Evolutionary conservation across 1,140 invertebrate genomes (phyloP).

Genomic region (Atopsyche davidsoni): DNA sequence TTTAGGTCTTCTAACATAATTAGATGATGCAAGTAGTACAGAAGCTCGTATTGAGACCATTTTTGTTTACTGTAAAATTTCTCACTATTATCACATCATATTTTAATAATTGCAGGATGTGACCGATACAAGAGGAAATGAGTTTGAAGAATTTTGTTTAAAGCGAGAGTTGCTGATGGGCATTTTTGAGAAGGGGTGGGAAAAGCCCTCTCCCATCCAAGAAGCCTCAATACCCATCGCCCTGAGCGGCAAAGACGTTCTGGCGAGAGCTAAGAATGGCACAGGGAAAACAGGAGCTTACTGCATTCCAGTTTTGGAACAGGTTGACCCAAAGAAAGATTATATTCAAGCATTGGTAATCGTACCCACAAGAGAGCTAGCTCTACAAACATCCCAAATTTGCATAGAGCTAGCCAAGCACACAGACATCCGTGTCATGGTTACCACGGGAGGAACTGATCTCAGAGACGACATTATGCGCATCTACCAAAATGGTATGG

Average conservation of each 20-base stretch:
- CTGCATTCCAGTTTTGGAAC: constrained; percentile 95
- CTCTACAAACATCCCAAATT: constrained; percentile 98
- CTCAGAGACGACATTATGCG: constrained; percentile 99
- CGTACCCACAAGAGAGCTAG: constrained; percentile 97
- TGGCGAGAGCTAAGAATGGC: constrained; percentile 98
- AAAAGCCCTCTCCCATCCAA: constrained; percentile 99
- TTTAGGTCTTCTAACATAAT: background rate
- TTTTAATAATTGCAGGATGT: constrained; percentile 72
- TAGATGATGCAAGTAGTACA: no score
- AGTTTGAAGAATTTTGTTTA: constrained; percentile 99
- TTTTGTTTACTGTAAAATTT: constrained; percentile 14
- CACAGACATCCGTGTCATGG: constrained; percentile 94
- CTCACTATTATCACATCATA: no score
- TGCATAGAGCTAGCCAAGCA: constrained; percentile 98
- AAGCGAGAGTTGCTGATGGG: constrained; percentile 98
- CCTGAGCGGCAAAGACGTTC: constrained; percentile 92
- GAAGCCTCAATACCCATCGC: constrained; percentile 98
- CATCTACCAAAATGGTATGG: constrained; percentile 90
- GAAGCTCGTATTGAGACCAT: constrained; percentile 8
- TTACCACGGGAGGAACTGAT: constrained; percentile 97
- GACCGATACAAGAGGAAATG: constrained; percentile 97
- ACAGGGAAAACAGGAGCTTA: constrained; percentile 99
- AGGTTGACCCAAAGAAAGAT: constrained; percentile 85
- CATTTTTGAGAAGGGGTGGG: constrained; percentile 99
- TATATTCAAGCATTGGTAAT: constrained; percentile 95